phyloP scores from a whole-genome alignment of 2,888 invertebrate genomes.

The Apamea monoglypha region DNA sequence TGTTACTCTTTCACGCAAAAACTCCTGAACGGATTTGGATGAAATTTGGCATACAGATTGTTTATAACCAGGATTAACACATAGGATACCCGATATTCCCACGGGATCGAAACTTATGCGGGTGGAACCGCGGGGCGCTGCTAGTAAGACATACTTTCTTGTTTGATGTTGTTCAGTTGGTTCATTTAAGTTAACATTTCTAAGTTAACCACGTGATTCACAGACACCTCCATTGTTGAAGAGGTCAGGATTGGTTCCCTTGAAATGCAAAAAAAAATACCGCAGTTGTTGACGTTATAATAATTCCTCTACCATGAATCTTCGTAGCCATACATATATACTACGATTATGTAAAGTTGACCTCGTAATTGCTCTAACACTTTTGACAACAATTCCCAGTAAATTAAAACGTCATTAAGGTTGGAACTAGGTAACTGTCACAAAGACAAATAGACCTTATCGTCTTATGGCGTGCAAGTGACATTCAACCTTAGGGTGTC shows the following conservation, averaged over 20 bases:
- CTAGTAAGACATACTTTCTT: too few relatives aligned
- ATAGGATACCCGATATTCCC: too few relatives aligned
- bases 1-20: too few relatives aligned
- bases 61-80: too few relatives aligned
- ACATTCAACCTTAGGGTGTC: background rate
- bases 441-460: background rate
- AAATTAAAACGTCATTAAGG: background rate
- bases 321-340: slow-evolving; percentile 1
- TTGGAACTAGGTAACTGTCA: background rate
- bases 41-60: too few relatives aligned
- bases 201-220: background rate
- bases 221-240: background rate
- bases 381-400: background rate
- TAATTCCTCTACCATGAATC: slow-evolving; percentile 26
- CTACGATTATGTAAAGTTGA: background rate
- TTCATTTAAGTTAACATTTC: background rate
- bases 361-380: background rate
- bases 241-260: slow-evolving; percentile 23
- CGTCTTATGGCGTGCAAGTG: too few relatives aligned
- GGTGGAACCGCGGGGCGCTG: too few relatives aligned
- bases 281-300: slow-evolving; percentile 37
- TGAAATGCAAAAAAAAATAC: slow-evolving; percentile 54
- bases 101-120: too few relatives aligned
- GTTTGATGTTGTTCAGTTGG: background rate
- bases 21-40: too few relatives aligned